A percentile compares a stretch with the other conserved stretches of the same genome.
These are phyloP conservation scores for Diuraphis noxia DNA, from an alignment of 1,140 invertebrate species.

Conservation along the genomic window DNA sequence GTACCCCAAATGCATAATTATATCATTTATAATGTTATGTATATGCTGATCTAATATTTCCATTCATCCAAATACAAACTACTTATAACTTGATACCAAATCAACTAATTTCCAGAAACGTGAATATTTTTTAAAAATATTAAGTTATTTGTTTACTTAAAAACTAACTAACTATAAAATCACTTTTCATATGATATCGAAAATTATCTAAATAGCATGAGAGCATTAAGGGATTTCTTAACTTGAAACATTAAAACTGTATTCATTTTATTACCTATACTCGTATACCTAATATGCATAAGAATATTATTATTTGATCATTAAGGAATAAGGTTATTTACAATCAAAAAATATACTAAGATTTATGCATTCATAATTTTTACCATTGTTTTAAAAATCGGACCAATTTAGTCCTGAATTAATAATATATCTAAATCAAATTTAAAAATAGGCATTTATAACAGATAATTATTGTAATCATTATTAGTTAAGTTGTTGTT, in stretches of 20 bases:
- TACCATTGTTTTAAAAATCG: neutral
- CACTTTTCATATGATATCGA: neutral
- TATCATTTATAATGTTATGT: too few species aligned
- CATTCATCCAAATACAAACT: neutral
- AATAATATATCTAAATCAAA: neutral
- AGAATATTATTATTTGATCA: too few species aligned
- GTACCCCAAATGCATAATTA: too few species aligned
- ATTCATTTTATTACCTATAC: too few species aligned
- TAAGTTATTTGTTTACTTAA: neutral
- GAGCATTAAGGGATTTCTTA: too few species aligned
- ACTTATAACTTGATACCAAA: neutral
- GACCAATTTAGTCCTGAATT: neutral
- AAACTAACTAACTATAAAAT: neutral
- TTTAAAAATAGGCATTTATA: neutral
- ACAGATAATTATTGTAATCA: neutral
- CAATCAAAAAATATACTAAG: neutral
- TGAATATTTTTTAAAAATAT: neutral
- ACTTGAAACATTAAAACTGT: too few species aligned
- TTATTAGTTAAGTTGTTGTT: neutral
- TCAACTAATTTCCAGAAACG: neutral
- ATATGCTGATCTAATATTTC: neutral
- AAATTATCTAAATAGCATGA: too few species aligned
- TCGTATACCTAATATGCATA: too few species aligned
- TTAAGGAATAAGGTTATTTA: too few species aligned
- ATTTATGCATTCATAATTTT: neutral